phyloP scores from a whole-genome alignment of 2,113 vertebrate species.

The Tauraco erythrolophus region DNA sequence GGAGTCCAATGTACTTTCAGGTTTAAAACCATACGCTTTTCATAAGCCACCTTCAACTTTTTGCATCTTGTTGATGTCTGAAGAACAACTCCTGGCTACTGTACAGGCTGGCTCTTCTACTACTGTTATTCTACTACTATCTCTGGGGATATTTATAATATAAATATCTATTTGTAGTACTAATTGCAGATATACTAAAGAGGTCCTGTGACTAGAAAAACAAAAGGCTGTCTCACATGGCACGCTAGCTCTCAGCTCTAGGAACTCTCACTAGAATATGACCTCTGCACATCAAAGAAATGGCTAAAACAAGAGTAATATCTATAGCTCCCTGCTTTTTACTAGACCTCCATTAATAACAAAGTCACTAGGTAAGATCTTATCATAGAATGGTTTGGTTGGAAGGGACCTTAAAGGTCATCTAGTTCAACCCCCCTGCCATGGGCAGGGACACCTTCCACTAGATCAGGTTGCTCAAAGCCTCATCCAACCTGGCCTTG shows the following conservation, averaged over 20 bases:
- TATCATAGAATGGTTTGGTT: too few relatives aligned
- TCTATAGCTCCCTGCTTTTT: not conserved
- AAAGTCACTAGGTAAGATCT: too few relatives aligned
- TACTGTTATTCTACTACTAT: too few relatives aligned
- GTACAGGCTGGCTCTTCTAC: not conserved
- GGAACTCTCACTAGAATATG: not conserved
- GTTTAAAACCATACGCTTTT: not conserved
- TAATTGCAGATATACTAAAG: not conserved
- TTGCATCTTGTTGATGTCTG: not conserved
- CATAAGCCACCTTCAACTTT: not conserved
- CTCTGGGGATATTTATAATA: not conserved
- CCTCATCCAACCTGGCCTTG: too few relatives aligned
- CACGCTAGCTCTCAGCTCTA: not conserved
- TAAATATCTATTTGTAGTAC: not conserved
- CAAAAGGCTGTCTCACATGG: not conserved
- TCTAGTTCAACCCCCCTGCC: too few relatives aligned
- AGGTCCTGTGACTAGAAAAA: not conserved
- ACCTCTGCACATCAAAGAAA: not conserved
- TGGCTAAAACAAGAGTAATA: not conserved
- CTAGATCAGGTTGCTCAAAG: too few relatives aligned
- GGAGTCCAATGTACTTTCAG: rapidly evolving
- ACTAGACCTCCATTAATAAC: not conserved
- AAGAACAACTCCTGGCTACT: not conserved
- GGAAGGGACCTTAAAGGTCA: too few relatives aligned
- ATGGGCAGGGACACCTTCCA: too few relatives aligned